phyloP scores from a whole-genome alignment of 2,888 invertebrate species.

The Epirrhoe tristata region DNA sequence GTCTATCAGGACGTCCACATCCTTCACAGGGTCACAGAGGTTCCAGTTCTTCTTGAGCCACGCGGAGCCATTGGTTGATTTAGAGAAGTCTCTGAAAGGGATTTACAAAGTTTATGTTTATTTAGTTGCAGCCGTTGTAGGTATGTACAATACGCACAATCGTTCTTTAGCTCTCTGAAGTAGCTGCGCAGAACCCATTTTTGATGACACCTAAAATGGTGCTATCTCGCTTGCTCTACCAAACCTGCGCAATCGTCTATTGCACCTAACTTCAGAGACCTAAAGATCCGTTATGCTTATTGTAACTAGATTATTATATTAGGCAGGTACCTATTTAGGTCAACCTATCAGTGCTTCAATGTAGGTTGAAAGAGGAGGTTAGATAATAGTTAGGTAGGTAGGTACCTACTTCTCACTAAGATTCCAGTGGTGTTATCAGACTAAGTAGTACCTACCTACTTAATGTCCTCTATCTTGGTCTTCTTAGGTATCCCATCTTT shows the following conservation, averaged over 20 bases:
- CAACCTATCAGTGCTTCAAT: background rate
- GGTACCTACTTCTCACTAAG: background rate
- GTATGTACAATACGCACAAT: no score
- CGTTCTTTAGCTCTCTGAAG: no score
- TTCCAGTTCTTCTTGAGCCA: slow-evolving; percentile 90
- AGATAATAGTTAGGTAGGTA: no score
- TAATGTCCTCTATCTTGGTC: no score
- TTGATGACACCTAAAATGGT: no score
- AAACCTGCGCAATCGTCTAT: no score
- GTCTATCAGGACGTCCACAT: slow-evolving; percentile 82
- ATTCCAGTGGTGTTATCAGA: background rate
- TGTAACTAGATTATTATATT: background rate
- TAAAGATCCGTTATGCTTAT: no score
- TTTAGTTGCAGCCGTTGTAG: background rate
- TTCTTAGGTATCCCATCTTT: no score
- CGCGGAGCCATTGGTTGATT: slow-evolving; percentile 87
- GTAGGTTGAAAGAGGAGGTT: background rate
- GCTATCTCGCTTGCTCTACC: no score
- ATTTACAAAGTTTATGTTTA: background rate
- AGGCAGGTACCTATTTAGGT: background rate
- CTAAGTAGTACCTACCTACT: background rate
- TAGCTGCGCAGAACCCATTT: no score
- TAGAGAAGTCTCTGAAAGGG: slow-evolving; percentile 75
- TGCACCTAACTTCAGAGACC: no score
- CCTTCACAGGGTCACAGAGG: slow-evolving; percentile 89